Base-by-base conservation (phyloP, 1,140 invertebrate species). In the Phymastichus coffea region DNA sequence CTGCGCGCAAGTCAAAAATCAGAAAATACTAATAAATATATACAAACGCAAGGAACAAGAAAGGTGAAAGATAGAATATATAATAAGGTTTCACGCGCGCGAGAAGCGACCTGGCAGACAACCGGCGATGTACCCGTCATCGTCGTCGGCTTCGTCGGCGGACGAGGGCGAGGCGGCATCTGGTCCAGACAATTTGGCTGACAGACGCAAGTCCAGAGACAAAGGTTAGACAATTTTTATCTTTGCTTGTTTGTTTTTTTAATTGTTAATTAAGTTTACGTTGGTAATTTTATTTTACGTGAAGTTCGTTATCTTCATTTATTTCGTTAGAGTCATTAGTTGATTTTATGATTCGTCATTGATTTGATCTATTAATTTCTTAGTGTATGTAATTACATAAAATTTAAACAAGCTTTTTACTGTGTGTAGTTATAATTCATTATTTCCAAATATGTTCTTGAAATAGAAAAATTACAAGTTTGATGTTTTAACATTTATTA, bases 141-240 rank as follows among this genome's bases (percentile, higher is more conserved):
- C 57, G 33, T 60, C 58, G 35, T 60, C 58, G 58, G 26, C 49
- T 8, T 60, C 58, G 37, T 60, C 58, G 26, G 49, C 22, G n/a
- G 58, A 60, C 35, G 58, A 60, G 20, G 57, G 25, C 26, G 57
- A 59, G 23, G 40, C 20, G 10, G 19, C 37, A 9, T 23, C 30
- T 3, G 14, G 19, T 23, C 38, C 38, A 10, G 3, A 20, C 23
- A 35, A 57, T 28, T 19, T 30, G 23, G 44, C 3, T 33, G n/a
- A 37, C 17, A 6, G 46, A 15, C n/a, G 46, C 23, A 14, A 23
- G 33, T 7, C 47, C 28, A 15, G 28, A 33, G 28, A 33, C 15
- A 48, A 47, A 54, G 49, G 58, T 60, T 60, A 60, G 43, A 7
- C 28, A 8, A 8, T 12, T 6, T 30, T 8, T 30, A 30, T 12